Evolutionary conservation across 1,140 invertebrate genomes (phyloP), one percentile per base, ranked within the genome.

Genomic region (Drosophila miranda): DNA sequence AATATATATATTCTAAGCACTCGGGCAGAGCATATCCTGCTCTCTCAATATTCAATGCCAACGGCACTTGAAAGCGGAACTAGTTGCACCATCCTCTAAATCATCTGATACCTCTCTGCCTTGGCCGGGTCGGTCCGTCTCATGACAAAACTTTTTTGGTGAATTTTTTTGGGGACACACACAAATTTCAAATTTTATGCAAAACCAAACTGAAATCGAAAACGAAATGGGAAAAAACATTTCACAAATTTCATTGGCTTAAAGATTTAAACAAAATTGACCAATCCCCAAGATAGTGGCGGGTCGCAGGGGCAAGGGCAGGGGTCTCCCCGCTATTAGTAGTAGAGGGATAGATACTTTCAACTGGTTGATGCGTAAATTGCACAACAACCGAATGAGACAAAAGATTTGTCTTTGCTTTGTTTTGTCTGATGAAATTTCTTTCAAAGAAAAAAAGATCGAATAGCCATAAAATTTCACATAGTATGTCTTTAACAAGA

Each of bases 101-200:
- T 38, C 34, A 38, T 38, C 34, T 38, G 34, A 13, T 13, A 38
- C 4, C 34, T 38, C 34, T 38, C 11, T 38, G 4, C 8, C 30
- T 30, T 6, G 28, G 28, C 30, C 11, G 9, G 28, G 28, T 7
- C 28, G 7, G 0, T 8, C 28, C 8, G 9, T 38, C 2, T 11
- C 34, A 38, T 56, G 58, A 34, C 51, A 56, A 45, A 16, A 61
- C 51, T n/a, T 28, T 26, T 56, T 56, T 16, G 19, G 30, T 11
- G 4, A 5, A 38, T 13, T 38, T 13, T 38, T 13, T 38, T 38
- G 34, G 34, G 34, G 34, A 68, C 50, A 67, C 62, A 67, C 62
- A 68, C 42, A 70, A 71, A 83, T 66, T 60, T 72, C 44, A 77
- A 77, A 66, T 80, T 84, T 84, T 84, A 84, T 84, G 80, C 81